Evolutionary conservation across 1,140 invertebrate species (phyloP).

Genomic region (Eurytemora carolleeae): DNA sequence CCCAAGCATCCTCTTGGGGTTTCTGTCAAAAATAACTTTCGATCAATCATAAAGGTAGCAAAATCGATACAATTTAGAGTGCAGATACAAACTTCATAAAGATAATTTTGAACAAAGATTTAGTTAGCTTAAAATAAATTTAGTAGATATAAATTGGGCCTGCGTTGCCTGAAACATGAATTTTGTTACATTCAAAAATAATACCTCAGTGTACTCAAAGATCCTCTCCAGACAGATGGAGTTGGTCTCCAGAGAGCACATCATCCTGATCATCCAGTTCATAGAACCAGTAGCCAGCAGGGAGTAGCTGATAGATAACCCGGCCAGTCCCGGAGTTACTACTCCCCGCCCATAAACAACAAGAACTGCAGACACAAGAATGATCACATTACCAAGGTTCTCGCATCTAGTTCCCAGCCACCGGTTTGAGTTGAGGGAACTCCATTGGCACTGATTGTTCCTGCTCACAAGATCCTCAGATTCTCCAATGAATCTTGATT

Average conservation of each 20-base stretch:
- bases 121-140: no score
- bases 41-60: no score
- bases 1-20: no score
- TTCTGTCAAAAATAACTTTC: no score
- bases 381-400: conserved; percentile 28
- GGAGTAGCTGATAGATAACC: conserved; percentile 30
- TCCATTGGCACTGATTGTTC: conserved; percentile 30
- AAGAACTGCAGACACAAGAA: conserved; percentile 28
- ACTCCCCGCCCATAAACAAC: conserved; percentile 24
- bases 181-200: no score
- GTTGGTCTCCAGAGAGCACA: conserved; percentile 22
- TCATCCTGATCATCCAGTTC: conserved; percentile 19
- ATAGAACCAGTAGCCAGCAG: conserved; percentile 22
- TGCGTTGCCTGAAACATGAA: no score
- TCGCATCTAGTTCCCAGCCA: conserved; percentile 30
- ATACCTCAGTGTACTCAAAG: no score
- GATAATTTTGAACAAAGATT: no score
- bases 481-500: conserved; percentile 38
- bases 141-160: no score
- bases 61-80: no score
- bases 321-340: conserved; percentile 27
- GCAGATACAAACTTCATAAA: no score
- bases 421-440: conserved; percentile 27
- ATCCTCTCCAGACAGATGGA: conserved; percentile 23
- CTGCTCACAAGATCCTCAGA: conserved; percentile 31